Percentiles rank a stretch among this genome's conserved stretches.
Evolutionary conservation across 2,113 vertebrate species (phyloP).

Genomic region (Eulemur rufifrons): DNA sequence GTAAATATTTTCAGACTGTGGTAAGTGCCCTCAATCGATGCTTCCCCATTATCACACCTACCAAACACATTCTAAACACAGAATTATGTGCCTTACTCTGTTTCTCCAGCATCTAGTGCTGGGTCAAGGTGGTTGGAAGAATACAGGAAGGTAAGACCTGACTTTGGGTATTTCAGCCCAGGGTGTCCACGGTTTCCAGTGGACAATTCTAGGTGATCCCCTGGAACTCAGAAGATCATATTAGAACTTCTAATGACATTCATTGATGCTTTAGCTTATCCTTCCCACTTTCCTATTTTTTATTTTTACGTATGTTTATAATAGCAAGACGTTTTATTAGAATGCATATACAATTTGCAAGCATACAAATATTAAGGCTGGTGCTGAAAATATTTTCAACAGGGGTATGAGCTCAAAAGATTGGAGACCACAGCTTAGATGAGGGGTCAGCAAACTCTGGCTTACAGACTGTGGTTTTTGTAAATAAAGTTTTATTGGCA

Average conservation of each 20-base stretch:
- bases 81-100: fast-evolving
- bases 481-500: constrained; percentile 5
- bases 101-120: background rate
- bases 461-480: background rate
- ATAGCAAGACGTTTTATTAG: background rate
- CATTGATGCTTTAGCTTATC: background rate
- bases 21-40: background rate
- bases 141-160: background rate
- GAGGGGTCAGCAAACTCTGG: background rate
- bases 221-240: fast-evolving
- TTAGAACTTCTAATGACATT: background rate
- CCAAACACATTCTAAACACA: background rate
- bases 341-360: background rate
- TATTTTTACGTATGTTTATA: background rate
- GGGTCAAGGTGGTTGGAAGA: background rate
- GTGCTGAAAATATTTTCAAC: background rate
- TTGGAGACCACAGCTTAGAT: background rate
- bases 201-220: background rate
- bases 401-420: background rate
- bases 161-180: background rate
- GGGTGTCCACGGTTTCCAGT: background rate
- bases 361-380: background rate
- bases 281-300: background rate
- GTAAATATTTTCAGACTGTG: background rate
- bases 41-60: background rate